Conservation (phyloP, 2,113 vertebrate species). For the Ursus arctos region DNA sequence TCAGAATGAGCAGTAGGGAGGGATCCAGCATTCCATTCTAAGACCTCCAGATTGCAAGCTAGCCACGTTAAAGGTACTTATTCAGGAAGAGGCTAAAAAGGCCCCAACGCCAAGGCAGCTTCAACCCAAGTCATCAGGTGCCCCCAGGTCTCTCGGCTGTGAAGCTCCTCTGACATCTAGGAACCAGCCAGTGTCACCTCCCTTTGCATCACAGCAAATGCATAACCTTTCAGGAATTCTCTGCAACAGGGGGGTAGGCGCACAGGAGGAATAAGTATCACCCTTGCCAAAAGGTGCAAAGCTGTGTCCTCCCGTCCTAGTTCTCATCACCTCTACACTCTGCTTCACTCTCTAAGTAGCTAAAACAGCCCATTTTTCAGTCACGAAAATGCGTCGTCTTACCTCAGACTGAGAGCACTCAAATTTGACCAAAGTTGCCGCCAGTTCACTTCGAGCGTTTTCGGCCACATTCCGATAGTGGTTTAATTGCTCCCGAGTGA, state of each 20-base stretch:
- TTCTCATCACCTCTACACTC: background rate
- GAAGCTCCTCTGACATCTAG: background rate
- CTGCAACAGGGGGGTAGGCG: no score
- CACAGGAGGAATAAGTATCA: background rate
- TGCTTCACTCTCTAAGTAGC: background rate
- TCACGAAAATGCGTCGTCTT: background rate
- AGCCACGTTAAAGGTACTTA: background rate
- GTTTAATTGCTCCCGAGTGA: constrained; percentile 87
- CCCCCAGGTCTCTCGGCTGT: background rate
- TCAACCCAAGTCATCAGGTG: background rate
- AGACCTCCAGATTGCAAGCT: background rate
- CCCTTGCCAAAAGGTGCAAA: background rate
- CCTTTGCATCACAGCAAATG: background rate
- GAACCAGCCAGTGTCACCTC: background rate
- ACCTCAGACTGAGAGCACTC: constrained; percentile 89
- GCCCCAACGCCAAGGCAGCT: background rate
- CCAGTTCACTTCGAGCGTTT: constrained; percentile 89
- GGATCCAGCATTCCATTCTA: background rate
- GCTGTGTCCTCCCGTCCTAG: background rate
- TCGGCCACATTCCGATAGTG: constrained; percentile 88
- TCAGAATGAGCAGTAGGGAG: background rate
- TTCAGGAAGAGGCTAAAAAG: background rate
- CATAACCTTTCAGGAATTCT: background rate
- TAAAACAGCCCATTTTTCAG: background rate
- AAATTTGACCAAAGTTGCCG: constrained; percentile 89